phyloP scores from a whole-genome alignment of 2,888 invertebrate species.

The Villa cingulata region DNA sequence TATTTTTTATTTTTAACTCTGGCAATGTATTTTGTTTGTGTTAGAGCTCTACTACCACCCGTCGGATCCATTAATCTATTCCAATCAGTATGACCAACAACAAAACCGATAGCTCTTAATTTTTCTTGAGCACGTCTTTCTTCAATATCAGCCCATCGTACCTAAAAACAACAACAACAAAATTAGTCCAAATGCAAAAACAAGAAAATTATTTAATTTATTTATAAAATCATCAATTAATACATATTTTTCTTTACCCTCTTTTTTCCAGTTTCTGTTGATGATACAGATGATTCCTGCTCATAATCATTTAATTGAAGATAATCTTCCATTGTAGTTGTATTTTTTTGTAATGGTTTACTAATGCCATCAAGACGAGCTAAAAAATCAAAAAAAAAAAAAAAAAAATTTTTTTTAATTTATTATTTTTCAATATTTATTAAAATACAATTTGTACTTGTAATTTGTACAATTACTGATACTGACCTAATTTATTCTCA shows the following conservation, averaged over 20 bases:
- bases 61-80: slow-evolving; percentile 86
- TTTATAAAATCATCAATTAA: neutral
- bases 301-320: slow-evolving; percentile 69
- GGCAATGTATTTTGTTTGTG: slow-evolving; percentile 86
- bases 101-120: slow-evolving; percentile 90
- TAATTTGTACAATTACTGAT: too few species aligned
- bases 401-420: neutral
- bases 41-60: slow-evolving; percentile 76
- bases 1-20: slow-evolving; percentile 41
- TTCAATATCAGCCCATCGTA: slow-evolving; percentile 96
- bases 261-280: slow-evolving; percentile 65
- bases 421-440: too few species aligned
- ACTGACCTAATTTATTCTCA: slow-evolving; percentile 71
- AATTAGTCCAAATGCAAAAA: slow-evolving; percentile 8
- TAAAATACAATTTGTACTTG: too few species aligned
- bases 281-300: slow-evolving; percentile 42
- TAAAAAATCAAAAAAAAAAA: slow-evolving; percentile 29
- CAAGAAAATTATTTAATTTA: neutral
- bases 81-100: slow-evolving; percentile 96
- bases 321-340: slow-evolving; percentile 84
- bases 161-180: slow-evolving; percentile 42
- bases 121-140: slow-evolving; percentile 82
- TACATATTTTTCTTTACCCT: slow-evolving; percentile 43
- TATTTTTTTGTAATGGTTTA: slow-evolving; percentile 47
- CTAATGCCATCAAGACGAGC: slow-evolving; percentile 86